Conservation (phyloP, 2,797 vertebrate species). For the Mus minutoides region DNA sequence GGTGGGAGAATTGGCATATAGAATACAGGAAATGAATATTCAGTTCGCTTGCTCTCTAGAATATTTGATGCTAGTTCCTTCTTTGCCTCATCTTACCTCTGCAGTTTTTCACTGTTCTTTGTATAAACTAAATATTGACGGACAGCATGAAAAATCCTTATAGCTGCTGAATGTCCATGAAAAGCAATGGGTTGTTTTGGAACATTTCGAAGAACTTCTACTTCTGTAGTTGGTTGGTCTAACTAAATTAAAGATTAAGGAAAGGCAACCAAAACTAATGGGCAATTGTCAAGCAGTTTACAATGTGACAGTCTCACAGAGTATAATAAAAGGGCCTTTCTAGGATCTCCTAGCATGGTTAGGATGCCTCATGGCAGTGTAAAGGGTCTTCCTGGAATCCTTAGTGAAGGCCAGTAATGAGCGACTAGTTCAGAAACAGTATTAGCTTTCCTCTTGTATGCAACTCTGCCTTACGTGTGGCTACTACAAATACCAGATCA, state of each 20-base stretch:
- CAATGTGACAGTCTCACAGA: background rate
- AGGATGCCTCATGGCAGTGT: background rate
- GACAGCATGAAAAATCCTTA: background rate
- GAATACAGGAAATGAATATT: background rate
- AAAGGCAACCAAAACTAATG: constrained; percentile 11
- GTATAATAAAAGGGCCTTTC: background rate
- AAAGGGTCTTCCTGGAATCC: background rate
- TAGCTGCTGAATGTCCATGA: background rate
- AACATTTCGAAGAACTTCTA: background rate
- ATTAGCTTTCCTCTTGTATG: background rate
- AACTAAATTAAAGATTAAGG: background rate
- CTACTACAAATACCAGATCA: background rate
- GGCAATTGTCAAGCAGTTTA: background rate
- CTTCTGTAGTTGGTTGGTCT: background rate
- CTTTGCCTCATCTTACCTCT: background rate
- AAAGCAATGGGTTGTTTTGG: background rate
- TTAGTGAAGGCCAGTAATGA: background rate
- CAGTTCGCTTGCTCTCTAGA: background rate
- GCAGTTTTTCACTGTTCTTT: background rate
- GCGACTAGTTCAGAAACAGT: constrained; percentile 17
- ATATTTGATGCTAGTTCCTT: background rate
- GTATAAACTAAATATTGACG: background rate
- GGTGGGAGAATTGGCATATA: background rate
- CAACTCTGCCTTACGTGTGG: background rate
- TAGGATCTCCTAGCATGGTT: background rate